Evolutionary conservation across 1,140 invertebrate genomes (phyloP), one percentile per base, ranked within the genome.

Genomic region (Microplitis demolitor): DNA sequence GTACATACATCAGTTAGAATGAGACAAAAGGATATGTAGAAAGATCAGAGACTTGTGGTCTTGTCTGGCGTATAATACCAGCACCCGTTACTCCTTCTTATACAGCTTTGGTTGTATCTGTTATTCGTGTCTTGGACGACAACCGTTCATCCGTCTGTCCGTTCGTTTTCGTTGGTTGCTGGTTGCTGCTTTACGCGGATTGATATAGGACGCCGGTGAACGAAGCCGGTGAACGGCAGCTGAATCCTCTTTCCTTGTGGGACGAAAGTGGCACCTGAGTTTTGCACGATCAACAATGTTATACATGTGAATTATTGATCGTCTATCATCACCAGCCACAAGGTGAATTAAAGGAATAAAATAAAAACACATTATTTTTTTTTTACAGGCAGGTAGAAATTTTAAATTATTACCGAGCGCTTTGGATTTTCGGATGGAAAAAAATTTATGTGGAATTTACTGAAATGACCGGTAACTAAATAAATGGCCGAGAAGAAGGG

Each of bases 1-100:
- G 11, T 56, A 14, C 60, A 62, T 39, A 62, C 60, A 13, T 37
- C n/a, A 14, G 66, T 33, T 61, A 58, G 69, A 70, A 53, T 16
- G 56, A 73, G 34, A 67, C 39, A 68, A 60, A 58, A 68, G 60
- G 63, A 64, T 60, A 53, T 34, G 66, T 45, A 31, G 11, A 66
- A 34, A 62, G 51, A 61, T 56, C 24, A 66, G 39, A 54, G 62
- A 72, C 51, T 76, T 66, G 63, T 68, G 76, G 74, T 51, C 14
- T 45, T 9, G 73, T 51, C 14, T 45, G 14, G 39, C 78, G 76
- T 78, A 74, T 77, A 74, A 61, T 31, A 71, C 68, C 51, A n/a
- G 31, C 80, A 84, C 80, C 79, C 81, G 79, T 78, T 83, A 83
- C 81, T 80, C 71, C 69, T 75, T 78, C 81, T 80, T 80, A 77